Percentiles rank a stretch among this genome's conserved stretches.
Evolutionary conservation across 2,113 vertebrate genomes (phyloP).

Genomic region (Spilogale gracilis): DNA sequence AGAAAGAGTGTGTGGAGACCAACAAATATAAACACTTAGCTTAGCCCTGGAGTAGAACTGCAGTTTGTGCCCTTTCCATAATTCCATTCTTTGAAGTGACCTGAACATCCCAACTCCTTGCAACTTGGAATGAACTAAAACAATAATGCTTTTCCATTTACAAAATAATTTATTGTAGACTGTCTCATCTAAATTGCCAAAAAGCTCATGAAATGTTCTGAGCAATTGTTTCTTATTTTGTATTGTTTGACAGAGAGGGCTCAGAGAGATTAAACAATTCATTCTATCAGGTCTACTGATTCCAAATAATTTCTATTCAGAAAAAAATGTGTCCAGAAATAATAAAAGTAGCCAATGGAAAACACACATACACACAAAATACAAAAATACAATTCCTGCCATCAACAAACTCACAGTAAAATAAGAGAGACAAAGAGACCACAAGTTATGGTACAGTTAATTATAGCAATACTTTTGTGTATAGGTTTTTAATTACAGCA

Average conservation of each 20-base stretch:
- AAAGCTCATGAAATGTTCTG: background rate
- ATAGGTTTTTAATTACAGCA: background rate
- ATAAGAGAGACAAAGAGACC: background rate
- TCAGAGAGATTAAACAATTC: slow-evolving; percentile 48
- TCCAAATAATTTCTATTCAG: background rate
- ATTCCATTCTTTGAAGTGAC: background rate
- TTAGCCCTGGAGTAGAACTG: background rate
- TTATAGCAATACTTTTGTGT: background rate
- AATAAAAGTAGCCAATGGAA: background rate
- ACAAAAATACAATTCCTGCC: background rate
- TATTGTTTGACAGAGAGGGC: background rate
- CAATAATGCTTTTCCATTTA: background rate
- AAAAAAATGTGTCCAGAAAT: background rate
- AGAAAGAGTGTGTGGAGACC: background rate
- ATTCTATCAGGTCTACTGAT: slow-evolving; percentile 12
- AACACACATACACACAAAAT: background rate
- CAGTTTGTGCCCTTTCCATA: background rate
- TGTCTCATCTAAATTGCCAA: background rate
- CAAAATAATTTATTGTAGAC: background rate
- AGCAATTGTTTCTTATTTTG: background rate
- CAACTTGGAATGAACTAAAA: background rate
- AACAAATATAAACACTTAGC: background rate
- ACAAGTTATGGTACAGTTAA: background rate
- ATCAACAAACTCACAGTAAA: background rate
- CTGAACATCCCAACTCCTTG: background rate